These are phyloP conservation scores for Spodoptera exigua DNA, from an alignment of 2,888 invertebrate genomes.

Conservation along the genomic window DNA sequence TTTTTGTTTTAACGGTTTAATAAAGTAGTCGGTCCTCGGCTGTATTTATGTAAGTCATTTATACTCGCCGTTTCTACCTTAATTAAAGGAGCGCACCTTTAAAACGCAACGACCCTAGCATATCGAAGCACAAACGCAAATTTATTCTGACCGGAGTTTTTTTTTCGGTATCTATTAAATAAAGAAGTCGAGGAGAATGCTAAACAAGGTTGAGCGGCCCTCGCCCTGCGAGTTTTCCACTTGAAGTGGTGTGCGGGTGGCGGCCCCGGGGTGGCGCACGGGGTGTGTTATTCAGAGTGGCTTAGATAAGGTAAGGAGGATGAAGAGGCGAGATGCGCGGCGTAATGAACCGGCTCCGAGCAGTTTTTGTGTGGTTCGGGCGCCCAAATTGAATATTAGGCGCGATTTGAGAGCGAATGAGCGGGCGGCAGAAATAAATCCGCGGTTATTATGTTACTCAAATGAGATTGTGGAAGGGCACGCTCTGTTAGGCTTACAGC, in stretches of 20 bases:
- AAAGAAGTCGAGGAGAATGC: constrained; percentile 89
- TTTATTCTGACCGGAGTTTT: constrained; percentile 85
- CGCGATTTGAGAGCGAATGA: constrained; percentile 88
- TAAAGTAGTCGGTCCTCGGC: constrained; percentile 77
- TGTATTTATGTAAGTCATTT: constrained; percentile 78
- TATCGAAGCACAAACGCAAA: constrained; percentile 86
- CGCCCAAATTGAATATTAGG: constrained; percentile 89
- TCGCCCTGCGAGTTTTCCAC: constrained; percentile 88
- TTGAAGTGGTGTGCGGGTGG: constrained; percentile 83
- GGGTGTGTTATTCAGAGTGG: constrained; percentile 85
- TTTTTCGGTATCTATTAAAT: constrained; percentile 88
- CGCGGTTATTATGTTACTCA: constrained; percentile 88
- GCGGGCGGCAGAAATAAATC: constrained; percentile 87
- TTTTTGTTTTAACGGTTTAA: constrained; percentile 79
- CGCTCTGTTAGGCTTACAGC: constrained; percentile 78
- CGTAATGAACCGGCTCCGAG: constrained; percentile 88
- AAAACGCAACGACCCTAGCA: constrained; percentile 78
- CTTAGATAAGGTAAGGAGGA: constrained; percentile 89
- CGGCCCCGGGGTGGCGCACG: constrained; percentile 61
- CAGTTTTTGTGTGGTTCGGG: constrained; percentile 88
- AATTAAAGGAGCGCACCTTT: constrained; percentile 83
- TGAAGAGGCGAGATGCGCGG: constrained; percentile 88
- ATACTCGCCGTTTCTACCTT: constrained; percentile 77
- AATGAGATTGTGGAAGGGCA: constrained; percentile 85
- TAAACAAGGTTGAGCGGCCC: constrained; percentile 89